Conservation (phyloP, 2,888 invertebrate genomes). For the Leucozona laternaria region DNA sequence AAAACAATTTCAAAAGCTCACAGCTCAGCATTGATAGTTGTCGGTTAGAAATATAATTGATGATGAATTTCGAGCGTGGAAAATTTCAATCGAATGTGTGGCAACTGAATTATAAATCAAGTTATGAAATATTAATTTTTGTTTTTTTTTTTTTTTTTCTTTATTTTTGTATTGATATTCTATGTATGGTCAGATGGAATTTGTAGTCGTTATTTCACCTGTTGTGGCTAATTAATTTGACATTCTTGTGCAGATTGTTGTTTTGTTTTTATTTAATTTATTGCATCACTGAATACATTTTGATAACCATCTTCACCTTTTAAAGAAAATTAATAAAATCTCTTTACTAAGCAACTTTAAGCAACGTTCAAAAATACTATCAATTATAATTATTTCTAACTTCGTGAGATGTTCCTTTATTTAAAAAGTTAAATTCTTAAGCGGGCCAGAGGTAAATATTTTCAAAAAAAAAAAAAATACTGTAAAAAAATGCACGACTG, state of each 20-base stretch:
- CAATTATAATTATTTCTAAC: background rate
- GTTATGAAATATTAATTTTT: slow-evolving; percentile 68
- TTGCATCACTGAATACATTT: slow-evolving; percentile 14
- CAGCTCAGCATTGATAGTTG: background rate
- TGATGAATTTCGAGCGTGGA: slow-evolving; percentile 71
- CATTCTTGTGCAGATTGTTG: slow-evolving; percentile 22
- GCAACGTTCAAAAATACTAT: background rate
- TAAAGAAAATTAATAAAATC: background rate
- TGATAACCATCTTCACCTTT: slow-evolving; percentile 16
- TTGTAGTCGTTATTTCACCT: slow-evolving; percentile 43
- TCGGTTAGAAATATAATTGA: slow-evolving; percentile 49
- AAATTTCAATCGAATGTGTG: slow-evolving; percentile 65
- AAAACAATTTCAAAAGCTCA: slow-evolving; percentile 18
- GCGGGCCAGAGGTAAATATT: background rate
- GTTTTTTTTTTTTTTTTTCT: no score
- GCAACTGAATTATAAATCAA: slow-evolving; percentile 69
- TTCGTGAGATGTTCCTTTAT: background rate
- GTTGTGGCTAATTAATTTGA: slow-evolving; percentile 48
- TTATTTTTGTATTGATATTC: background rate
- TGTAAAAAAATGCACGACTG: no score
- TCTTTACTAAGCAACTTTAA: background rate
- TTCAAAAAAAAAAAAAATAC: no score
- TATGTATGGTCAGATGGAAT: slow-evolving; percentile 48
- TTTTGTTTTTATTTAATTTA: background rate
- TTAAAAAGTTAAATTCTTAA: background rate